Base-by-base conservation (phyloP, 2,888 invertebrate species). In the Drosophila falleni region DNA sequence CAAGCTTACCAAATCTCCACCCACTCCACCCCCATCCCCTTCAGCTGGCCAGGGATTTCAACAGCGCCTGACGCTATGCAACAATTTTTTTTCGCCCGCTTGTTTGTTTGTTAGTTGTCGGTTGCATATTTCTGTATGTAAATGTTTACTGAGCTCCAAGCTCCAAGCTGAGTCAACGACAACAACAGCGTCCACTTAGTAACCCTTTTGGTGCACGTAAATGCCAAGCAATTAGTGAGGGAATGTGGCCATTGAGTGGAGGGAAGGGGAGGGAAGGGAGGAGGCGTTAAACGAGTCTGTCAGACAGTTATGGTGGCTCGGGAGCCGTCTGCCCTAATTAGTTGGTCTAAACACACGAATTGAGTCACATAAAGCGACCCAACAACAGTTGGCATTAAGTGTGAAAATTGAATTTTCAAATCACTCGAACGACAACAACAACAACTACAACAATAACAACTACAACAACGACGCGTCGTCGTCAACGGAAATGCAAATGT, bases 321-420 rank as follows among this genome's bases (percentile, higher is more conserved):
- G 71, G 54, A 51, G 60, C 62, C 61, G 87, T 64, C 70, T 67
- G 80, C 76, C 74, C 86, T 84, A 84, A 84, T 84, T 87, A 83
- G 83, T 87, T 80, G 86, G 63, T 67, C 73, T 71, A 82, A 85
- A 68, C 72, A 78, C 78, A 84, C 71, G 75, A 82, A 85, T 82
- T 64, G 82, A 85, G 87, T 67, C 75, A 66, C 77, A 85, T 73
- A 53, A 68, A 68, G 59, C 74, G 68, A 53, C n/a, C 55, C 71
- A 73, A 74, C 71, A 71, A 70, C 78, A 76, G 85, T 74, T 87
- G 83, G 83, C 83, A 86, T 80, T 87, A 85, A 87, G 83, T 87
- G 88, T 82, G 83, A 85, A 85, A 85, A 85, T 85, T 85, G 87
- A 87, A 85, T 85, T 88, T 89, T 70, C 87, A 85, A 88, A 85